Evolutionary conservation across 2,797 vertebrate species (phyloP), one percentile per base, ranked within the genome.

Genomic region (Microctenopoma steveboyesi): DNA sequence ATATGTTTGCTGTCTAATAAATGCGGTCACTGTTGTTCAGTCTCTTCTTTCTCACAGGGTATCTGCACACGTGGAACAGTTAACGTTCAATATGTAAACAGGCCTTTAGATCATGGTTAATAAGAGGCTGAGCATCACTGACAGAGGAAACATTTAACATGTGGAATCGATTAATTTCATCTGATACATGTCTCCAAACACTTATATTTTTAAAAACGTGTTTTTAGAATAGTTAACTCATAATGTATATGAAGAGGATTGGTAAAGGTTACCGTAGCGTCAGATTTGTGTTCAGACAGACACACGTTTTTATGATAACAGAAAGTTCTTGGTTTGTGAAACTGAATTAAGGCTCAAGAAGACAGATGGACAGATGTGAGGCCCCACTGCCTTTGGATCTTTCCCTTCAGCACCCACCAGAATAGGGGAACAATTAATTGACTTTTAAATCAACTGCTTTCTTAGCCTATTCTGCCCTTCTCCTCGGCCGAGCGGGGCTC

Each of bases 381-480:
- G 76, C 84, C 87, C 81, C 55, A 79, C 74, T 85, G 64, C 81
- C 72, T 25, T 35, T 54, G 60, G 83, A 69, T 65, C 83, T 75
- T 77, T 85, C 89, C 86, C 61, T 64, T 57, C 45, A 28, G 83
- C 73, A 53, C 86, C 82, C 74, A 76, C 90, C 85, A 87, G 50
- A 77, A 68, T 74, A 88, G 49, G 68, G 72, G 83, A 90, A 93
- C 87, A 88, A 87, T 92, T 92, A 94, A 94, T 85, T 92, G 90
- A 93, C 92, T 95, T 94, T 93, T 93, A 90, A 95, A 95, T 88
- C 84, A 74, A 89, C 72, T 88, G 62, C 82, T 91, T 88, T 89
- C 81, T 86, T 76, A 64, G 79, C 69, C 81, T 64, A 50, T 81
- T 86, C 81, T 87, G 71, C 86, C 80, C 88, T 92, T 93, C 91